Base-by-base conservation (phyloP, 2,888 invertebrate genomes). In the Drosophila mimica region DNA sequence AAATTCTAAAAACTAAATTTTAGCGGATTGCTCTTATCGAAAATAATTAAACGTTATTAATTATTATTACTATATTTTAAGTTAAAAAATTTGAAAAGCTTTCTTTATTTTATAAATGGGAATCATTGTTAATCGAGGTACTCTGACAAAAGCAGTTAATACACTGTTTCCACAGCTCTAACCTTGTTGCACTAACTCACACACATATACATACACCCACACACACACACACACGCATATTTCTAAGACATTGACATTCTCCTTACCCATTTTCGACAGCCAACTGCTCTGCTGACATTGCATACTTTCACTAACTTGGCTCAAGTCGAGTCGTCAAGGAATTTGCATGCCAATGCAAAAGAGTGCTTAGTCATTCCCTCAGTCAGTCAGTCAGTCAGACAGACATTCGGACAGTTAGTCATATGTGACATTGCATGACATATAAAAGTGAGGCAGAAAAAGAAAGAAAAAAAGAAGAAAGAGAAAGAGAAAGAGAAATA, bases 261-360 rank as follows among this genome's bases (percentile, higher is more conserved):
- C 38, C 57, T n/a, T 53, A 31, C 31, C 31, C 31, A 28, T 28
- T 13, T 30, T 28, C 30, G 59, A 56, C 15, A 20, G 60, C 33
- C 53, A 31, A 11, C 56, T 54, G 48, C 67, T 54, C 67, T 66
- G 74, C 73, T 83, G 80, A 73, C 84, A 87, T 78, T 70, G 74
- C 74, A 83, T 80, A 80, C 78, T 78, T 83, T 74, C 72, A 73
- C 74, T 80, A 71, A 79, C 72, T 84, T 76, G 82, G 59, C 78
- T 74, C 52, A 64, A 63, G 69, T 66, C 75, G 59, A 83, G 63
- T 86, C 72, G 76, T 67, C 79, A 74, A 53, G 69, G 75, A 82
- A 88, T 85, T 85, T 85, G 83, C 85, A 85, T 85, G 77, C 76
- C 85, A 88, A 79, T 77, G 77, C 76, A 71, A 66, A 70, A 69